Conservation (phyloP, 1,140 invertebrate genomes). For the Archivesica marissinica region DNA sequence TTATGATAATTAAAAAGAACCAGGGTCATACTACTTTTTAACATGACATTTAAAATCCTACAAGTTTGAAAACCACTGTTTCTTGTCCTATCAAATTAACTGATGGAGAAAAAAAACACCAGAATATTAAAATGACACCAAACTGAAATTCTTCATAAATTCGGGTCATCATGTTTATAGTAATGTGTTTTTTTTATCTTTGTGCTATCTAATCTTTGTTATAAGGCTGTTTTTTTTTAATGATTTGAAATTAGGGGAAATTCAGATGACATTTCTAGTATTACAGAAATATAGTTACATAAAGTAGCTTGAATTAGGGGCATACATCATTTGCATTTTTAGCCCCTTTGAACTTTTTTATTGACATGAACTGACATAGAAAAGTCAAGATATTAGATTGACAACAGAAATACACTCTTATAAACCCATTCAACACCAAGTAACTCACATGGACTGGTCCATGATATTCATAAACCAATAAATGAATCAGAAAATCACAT, state of each 20-base stretch:
- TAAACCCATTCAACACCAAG: no score
- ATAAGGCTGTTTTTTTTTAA: not conserved
- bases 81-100: not conserved
- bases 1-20: not conserved
- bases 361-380: no score
- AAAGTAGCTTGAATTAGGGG: not conserved
- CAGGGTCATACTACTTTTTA: not conserved
- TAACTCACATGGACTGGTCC: no score
- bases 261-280: no score
- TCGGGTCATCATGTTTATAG: no score
- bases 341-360: not conserved
- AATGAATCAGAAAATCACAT: no score
- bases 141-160: no score
- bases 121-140: no score
- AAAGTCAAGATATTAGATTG: constrained; percentile 3
- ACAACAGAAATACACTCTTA: constrained; percentile 9
- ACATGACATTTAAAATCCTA: not conserved
- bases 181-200: no score
- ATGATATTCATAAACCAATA: no score
- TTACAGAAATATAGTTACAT: no score
- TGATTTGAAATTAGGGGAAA: no score
- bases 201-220: not conserved
- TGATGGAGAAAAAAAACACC: not conserved
- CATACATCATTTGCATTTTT: not conserved
- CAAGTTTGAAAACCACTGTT: not conserved